Base-by-base conservation (phyloP, 2,113 vertebrate species). In the Danio rerio region DNA sequence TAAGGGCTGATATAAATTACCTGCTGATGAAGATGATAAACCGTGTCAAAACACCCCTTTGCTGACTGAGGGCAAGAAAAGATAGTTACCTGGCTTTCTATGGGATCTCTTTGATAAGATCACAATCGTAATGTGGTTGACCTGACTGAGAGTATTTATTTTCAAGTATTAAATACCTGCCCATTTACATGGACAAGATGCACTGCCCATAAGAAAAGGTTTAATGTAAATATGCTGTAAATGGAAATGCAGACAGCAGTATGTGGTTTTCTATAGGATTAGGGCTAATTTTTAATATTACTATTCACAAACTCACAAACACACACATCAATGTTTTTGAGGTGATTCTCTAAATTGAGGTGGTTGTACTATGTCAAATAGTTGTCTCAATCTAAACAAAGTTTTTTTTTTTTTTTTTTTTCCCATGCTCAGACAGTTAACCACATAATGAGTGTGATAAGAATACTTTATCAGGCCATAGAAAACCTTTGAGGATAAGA, bases 401-500 rank as follows among this genome's bases (percentile, higher is more conserved):
- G 56, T 80, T 74, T 86, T 86, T 86, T 86, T 80, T 40, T 82
- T 69, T 80, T 74, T 86, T 86, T 86, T 86, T 80, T 40, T 82
- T 69, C 85, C 81, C 90, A 88, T 85, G 89, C 87, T 89, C 91
- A 93, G 93, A 94, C 91, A 89, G 92, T 93, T 93, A 93, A 91
- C 83, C 91, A 89, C 89, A n/a, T 94, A 94, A 95, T 94, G 90
- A 86, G 86, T 2, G 49, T 63, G 91, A 93, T 93, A 93, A 93
- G 89, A 90, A 84, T 71, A 62, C 87, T 90, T 92, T 93, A 94
- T 95, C 92, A 58, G 86, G 84, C 88, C 72, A 59, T 59, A 87
- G 90, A 92, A 94, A 92, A 62, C 88, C 94, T 95, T 95, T 95
- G 93, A 94, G 92, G 93, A 93, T 94, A 94, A 89, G 92, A 92